Base-by-base conservation (phyloP, 1,140 invertebrate species). In the Asbolus verrucosus region DNA sequence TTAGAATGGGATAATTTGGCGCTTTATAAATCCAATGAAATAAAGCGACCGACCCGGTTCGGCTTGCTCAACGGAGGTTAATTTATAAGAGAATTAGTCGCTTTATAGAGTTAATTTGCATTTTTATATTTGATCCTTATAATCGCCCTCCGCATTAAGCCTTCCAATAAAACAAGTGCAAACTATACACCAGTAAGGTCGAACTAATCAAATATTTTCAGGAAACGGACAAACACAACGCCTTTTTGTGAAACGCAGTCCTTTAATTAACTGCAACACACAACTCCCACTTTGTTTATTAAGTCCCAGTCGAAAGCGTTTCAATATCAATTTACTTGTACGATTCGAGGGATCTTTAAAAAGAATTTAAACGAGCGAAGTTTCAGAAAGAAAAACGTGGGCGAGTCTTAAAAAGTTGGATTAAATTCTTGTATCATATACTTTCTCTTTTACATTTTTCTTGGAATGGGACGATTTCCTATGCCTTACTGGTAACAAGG, bases 1-100 rank as follows among this genome's bases (percentile, higher is more conserved):
- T 54, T 54, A 54, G 46, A 54, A 21, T 1, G 18, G 43, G 33
- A 50, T 50, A 50, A 21, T 21, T 15, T 18, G 11, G 16, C 6
- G 21, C 27, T 54, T 9, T 8, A 21, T 54, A 54, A 54, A 54
- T 54, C 46, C 46, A 21, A 14, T n/a, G n/a, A n/a, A n/a, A n/a
- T n/a, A n/a, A n/a, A n/a, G n/a, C n/a, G n/a, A n/a, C n/a, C 14
- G 4, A 21, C 19, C 11, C 33, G 33, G 33, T 36, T 36, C 33
- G 33, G 6, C 33, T 27, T 54, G 41, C 46, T 54, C 14, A 46
- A 16, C 18, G n/a, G n/a, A 41, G 15, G 15, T 24, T 54, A 54
- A 54, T 54, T 54, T 54, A 54, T 54, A 30, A 54, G 46, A 54
- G 46, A 54, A 54, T 54, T 54, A 54, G 46, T 27, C 46, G 46